These are phyloP conservation scores for Drosophila insularis DNA, from an alignment of 1,140 invertebrate species.

Conservation along the genomic window DNA sequence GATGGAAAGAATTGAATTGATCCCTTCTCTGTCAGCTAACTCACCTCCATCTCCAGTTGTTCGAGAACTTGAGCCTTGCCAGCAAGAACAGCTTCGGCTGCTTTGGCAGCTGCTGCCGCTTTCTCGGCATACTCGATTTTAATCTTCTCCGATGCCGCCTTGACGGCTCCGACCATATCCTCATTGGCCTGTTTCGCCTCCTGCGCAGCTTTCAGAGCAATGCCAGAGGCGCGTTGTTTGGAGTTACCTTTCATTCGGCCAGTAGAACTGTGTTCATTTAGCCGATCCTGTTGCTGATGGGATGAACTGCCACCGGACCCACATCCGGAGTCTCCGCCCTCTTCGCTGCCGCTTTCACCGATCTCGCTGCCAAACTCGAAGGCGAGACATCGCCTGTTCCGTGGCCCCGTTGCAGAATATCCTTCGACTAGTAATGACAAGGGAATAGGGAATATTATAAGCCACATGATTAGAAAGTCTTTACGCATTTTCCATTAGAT, in stretches of 20 bases:
- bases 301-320: neutral
- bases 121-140: slow-evolving; percentile 64
- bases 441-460: slow-evolving; percentile 24
- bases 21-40: neutral
- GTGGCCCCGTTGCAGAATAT: neutral
- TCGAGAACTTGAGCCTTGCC: slow-evolving; percentile 51
- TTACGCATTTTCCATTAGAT: slow-evolving; percentile 50
- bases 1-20: neutral
- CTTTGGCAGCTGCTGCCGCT: slow-evolving; percentile 50
- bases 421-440: neutral
- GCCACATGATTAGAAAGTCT: slow-evolving; percentile 45
- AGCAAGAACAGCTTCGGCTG: slow-evolving; percentile 53
- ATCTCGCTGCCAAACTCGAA: neutral
- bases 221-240: slow-evolving; percentile 37
- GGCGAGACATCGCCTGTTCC: neutral
- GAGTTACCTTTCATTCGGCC: neutral
- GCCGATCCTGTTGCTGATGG: neutral
- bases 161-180: slow-evolving; percentile 56
- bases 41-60: slow-evolving; percentile 61
- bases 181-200: slow-evolving; percentile 66
- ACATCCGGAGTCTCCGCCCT: neutral
- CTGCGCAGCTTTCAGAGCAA: slow-evolving; percentile 52
- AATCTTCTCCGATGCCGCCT: slow-evolving; percentile 49
- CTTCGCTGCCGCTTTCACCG: neutral
- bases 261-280: neutral